phyloP scores from a whole-genome alignment of 2,113 vertebrate species.

The Pollachius pollachius region DNA sequence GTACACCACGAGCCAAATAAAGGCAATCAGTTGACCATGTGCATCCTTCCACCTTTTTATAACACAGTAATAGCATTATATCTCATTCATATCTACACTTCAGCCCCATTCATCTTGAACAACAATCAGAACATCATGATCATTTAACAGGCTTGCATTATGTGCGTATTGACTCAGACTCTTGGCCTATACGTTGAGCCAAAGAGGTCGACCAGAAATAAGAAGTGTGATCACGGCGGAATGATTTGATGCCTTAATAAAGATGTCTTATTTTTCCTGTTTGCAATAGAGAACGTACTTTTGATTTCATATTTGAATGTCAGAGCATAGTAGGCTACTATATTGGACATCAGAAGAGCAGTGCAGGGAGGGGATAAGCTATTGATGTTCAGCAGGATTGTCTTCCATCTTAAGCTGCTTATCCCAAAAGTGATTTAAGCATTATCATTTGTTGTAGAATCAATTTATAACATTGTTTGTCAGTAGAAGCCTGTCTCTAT shows the following conservation, averaged over 20 bases:
- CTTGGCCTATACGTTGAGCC: conserved; percentile 37
- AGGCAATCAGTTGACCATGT: conserved; percentile 27
- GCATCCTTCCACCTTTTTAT: conserved; percentile 6
- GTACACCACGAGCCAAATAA: conserved; percentile 27
- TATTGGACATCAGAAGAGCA: conserved; percentile 17
- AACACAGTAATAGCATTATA: background rate
- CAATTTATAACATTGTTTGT: background rate
- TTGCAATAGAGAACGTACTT: conserved; percentile 13
- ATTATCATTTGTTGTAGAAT: background rate
- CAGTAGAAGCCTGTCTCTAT: background rate
- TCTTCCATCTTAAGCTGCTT: conserved; percentile 45
- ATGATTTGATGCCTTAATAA: conserved; percentile 44
- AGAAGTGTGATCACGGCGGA: conserved; percentile 2
- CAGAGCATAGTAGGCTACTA: background rate
- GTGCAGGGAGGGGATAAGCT: conserved; percentile 4
- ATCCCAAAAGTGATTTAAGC: background rate
- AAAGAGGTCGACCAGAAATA: conserved; percentile 47
- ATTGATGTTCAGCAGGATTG: conserved; percentile 22
- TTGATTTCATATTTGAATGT: conserved; percentile 3
- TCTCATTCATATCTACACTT: conserved; percentile 18
- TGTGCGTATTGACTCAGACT: conserved; percentile 17
- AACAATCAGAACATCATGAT: background rate
- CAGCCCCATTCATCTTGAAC: conserved; percentile 8
- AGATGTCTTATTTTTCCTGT: conserved; percentile 33
- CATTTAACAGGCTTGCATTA: background rate